Evolutionary conservation across 2,797 vertebrate species (phyloP), one percentile per base, ranked within the genome.

Genomic region (Falco berigora): DNA sequence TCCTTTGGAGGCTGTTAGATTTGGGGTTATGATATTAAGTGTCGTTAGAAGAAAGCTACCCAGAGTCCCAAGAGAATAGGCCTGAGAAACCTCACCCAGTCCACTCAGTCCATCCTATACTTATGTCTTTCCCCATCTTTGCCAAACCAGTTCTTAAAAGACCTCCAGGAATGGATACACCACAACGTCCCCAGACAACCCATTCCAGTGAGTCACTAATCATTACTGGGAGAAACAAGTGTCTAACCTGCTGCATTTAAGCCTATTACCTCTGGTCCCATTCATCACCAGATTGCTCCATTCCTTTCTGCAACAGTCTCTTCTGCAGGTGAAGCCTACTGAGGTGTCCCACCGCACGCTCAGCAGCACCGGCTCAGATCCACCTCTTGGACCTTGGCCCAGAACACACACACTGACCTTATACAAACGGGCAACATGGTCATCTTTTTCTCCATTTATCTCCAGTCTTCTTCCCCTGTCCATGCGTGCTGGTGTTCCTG

Each of bases 41-140:
- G 63, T 14, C 78, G 83, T 79, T 92, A 92, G 92, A 93, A 91
- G 83, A 96, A 96, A 91, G 49, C 86, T 80, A 36, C 36, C 77
- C 71, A 66, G 77, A 88, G 42, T 94, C 66, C 56, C 52, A 49
- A 77, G 40, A 95, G 83, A 93, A 93, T 0, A 81, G 69, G 80
- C 50, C 62, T 34, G 24, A 47, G 69, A 96, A 77, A 94, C 95
- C 86, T 96, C 95, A 20, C 86, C 92, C 95, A 96, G 77, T 56
- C 63, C 73, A 81, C 76, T 44, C 27, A 11, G 63, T 38, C 81
- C 72, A 90, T 93, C 94, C 96, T 95, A 89, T 97, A 96, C 81
- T 97, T 97, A 97, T 53, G 88, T 96, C 84, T 97, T 97, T 89
- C 96, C 91, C 75, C 96, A 97, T 93, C 94, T 89, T 86, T 89